These are phyloP conservation scores for Temnothorax longispinosus DNA, from an alignment of 1,140 invertebrate genomes.

Conservation along the genomic window DNA sequence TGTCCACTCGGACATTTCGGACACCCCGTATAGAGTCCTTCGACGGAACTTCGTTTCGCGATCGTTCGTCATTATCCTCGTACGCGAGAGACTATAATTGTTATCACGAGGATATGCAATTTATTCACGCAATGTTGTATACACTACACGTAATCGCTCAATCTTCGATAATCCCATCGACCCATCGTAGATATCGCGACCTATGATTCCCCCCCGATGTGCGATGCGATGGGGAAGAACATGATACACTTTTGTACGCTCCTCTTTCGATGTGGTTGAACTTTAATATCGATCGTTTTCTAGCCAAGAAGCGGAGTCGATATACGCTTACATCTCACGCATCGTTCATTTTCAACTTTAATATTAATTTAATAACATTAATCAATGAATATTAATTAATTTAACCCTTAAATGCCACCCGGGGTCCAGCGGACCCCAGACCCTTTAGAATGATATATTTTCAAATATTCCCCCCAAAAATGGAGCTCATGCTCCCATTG, in stretches of 20 bases:
- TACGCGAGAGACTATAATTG: background rate
- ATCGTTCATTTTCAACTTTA: background rate
- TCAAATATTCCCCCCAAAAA: too few relatives aligned
- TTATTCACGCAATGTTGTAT: constrained; percentile 36
- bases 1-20: background rate
- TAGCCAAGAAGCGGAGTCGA: background rate
- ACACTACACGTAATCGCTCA: constrained; percentile 26
- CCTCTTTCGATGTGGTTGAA: constrained; percentile 8
- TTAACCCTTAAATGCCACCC: background rate
- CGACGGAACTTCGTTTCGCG: background rate
- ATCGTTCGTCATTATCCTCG: background rate
- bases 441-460: too few relatives aligned
- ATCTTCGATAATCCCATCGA: background rate
- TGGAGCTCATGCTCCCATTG: too few relatives aligned
- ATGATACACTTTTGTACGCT: constrained; percentile 16
- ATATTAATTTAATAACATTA: background rate
- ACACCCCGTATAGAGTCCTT: background rate
- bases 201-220: background rate
- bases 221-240: background rate
- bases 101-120: background rate
- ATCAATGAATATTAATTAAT: background rate
- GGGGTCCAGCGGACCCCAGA: too few relatives aligned
- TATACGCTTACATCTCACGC: background rate
- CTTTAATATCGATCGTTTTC: constrained; percentile 5
- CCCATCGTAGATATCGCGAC: background rate